Percentiles rank a stretch among this genome's conserved stretches.
Conservation (phyloP, 1,140 invertebrate species). For the Onthophagus taurus region DNA sequence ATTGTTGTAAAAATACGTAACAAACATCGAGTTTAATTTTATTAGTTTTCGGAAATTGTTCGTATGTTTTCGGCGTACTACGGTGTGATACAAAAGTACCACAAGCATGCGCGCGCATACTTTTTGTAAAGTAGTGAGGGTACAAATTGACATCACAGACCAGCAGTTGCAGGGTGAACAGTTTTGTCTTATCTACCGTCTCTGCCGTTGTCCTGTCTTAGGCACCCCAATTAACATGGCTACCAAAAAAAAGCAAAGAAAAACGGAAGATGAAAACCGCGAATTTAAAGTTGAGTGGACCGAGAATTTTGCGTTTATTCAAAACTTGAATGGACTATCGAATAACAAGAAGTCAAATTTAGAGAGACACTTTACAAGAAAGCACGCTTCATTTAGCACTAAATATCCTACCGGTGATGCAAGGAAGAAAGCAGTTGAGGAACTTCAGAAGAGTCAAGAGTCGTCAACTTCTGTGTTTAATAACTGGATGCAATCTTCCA, state of each 20-base stretch:
- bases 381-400: not conserved
- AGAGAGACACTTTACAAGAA: no score
- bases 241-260: no score
- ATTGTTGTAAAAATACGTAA: no score
- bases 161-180: not conserved
- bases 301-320: conserved; percentile 20
- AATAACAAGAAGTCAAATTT: no score
- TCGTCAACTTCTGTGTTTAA: conserved; percentile 22
- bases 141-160: not conserved
- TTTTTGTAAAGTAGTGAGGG: not conserved
- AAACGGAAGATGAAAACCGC: no score
- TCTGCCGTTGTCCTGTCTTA: not conserved
- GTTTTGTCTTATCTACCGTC: not conserved
- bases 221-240: conserved; percentile 13
- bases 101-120: not conserved
- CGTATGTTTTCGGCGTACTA: conserved; percentile 3
- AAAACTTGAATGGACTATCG: conserved; percentile 19
- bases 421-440: conserved; percentile 24
- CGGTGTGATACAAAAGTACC: not conserved
- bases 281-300: conserved; percentile 24
- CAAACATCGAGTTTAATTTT: not conserved
- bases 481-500: conserved; percentile 31
- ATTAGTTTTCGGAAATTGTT: conserved; percentile 3
- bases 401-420: not conserved
- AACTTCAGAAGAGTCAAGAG: conserved; percentile 24